Conservation (phyloP, 2,797 vertebrate genomes). For the Gadopsis marmoratus region DNA sequence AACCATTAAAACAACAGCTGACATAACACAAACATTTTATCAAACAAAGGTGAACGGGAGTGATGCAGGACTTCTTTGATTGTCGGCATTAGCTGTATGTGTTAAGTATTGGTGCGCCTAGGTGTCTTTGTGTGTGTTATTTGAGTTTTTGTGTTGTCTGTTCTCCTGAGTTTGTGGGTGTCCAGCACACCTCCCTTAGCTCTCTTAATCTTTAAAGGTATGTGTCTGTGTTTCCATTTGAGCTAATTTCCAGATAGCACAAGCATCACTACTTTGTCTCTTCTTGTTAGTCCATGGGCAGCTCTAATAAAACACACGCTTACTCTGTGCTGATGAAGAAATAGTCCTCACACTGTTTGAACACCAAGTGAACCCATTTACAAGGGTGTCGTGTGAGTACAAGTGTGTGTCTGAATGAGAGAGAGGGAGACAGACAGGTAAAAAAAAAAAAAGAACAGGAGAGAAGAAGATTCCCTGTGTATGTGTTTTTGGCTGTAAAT, state of each 20-base stretch:
- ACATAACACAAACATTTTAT: too few species aligned
- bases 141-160: not conserved
- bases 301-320: slow-evolving; percentile 11
- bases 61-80: too few species aligned
- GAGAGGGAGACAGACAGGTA: slow-evolving; percentile 29
- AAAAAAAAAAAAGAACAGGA: slow-evolving; percentile 37
- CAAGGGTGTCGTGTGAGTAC: slow-evolving; percentile 17
- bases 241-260: slow-evolving; percentile 8
- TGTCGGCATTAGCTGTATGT: too few species aligned
- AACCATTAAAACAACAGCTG: too few species aligned
- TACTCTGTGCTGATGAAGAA: slow-evolving; percentile 10
- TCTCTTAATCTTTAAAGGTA: not conserved
- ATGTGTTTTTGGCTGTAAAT: slow-evolving; percentile 82
- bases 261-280: not conserved
- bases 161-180: not conserved
- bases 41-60: too few species aligned
- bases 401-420: slow-evolving; percentile 48
- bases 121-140: not conserved
- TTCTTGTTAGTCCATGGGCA: slow-evolving; percentile 8
- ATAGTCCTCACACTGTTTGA: slow-evolving; percentile 24
- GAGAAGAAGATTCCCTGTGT: slow-evolving; percentile 61
- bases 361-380: slow-evolving; percentile 34
- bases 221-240: not conserved
- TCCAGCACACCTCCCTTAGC: not conserved
- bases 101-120: too few species aligned